Conservation (phyloP, 2,113 vertebrate species). For the Macroglossus sobrinus region DNA sequence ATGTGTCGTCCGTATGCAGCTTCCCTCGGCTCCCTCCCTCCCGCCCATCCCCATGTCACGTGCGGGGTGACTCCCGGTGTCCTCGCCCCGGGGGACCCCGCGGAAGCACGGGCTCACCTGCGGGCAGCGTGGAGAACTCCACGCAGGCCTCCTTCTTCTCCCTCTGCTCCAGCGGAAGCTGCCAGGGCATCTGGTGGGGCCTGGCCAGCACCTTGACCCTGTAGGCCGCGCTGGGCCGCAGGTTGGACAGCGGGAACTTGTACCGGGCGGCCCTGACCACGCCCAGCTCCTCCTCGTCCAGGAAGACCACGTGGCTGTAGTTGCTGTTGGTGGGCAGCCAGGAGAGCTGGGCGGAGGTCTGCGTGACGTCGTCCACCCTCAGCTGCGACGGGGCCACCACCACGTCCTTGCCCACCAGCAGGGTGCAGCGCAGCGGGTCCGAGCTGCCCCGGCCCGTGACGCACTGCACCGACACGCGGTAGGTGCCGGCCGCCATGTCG, state of each 20-base stretch:
- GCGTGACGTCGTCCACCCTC: conserved; percentile 91
- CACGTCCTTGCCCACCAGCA: conserved; percentile 96
- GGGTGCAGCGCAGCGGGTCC: conserved; percentile 93
- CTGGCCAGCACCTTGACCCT: conserved; percentile 93
- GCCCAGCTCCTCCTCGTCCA: conserved; percentile 94
- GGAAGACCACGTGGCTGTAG: conserved; percentile 96
- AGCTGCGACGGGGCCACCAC: conserved; percentile 94
- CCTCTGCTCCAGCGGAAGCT: conserved; percentile 94
- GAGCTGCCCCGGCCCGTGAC: conserved; percentile 91
- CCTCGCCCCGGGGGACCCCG: no score
- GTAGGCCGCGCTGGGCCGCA: conserved; percentile 93
- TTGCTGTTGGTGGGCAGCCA: conserved; percentile 98
- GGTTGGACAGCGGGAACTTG: conserved; percentile 93
- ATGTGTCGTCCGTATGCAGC: accelerated
- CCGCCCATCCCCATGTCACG: accelerated
- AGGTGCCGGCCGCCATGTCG: conserved; percentile 88
- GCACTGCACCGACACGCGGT: conserved; percentile 94
- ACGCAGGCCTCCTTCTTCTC: conserved; percentile 94
- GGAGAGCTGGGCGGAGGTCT: conserved; percentile 91
- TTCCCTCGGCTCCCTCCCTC: accelerated
- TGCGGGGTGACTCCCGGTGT: accelerated
- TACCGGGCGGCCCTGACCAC: conserved; percentile 92
- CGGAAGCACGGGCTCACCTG: conserved; percentile 84
- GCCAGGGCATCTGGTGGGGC: conserved; percentile 99
- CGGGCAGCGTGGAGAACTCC: conserved; percentile 96